Conservation (phyloP, 1,140 invertebrate genomes). For the Drosophila nebulosa region DNA sequence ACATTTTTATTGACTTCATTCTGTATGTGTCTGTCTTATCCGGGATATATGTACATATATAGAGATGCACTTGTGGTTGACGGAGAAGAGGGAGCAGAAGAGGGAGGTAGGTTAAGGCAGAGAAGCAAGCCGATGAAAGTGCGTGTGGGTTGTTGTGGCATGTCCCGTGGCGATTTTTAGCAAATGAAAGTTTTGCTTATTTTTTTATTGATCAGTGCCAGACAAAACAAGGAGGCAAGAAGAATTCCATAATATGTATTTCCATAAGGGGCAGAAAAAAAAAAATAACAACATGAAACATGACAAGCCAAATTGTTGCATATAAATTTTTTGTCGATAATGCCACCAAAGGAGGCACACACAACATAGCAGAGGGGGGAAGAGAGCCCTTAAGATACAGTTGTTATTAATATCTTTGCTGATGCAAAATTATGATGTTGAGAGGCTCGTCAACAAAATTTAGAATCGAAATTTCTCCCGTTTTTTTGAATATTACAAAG, state of each 20-base stretch:
- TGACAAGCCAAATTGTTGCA: constrained; percentile 34
- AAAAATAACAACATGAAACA: background rate
- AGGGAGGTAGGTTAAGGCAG: background rate
- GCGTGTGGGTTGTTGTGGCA: constrained; percentile 58
- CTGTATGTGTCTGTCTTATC: constrained; percentile 16
- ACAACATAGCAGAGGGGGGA: background rate
- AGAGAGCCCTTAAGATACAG: background rate
- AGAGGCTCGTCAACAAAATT: background rate
- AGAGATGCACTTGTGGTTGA: background rate
- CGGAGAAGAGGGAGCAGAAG: too few relatives aligned
- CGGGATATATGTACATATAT: constrained; percentile 24
- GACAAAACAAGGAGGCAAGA: too few relatives aligned
- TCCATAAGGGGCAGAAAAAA: background rate
- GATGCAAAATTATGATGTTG: background rate
- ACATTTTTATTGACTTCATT: constrained; percentile 63
- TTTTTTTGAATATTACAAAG: background rate
- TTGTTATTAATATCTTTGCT: background rate
- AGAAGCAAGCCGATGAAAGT: constrained; percentile 48
- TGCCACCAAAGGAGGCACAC: background rate
- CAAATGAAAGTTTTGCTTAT: constrained; percentile 57
- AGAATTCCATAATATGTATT: constrained; percentile 15
- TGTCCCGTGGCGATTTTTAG: constrained; percentile 49
- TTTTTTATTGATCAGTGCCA: constrained; percentile 45
- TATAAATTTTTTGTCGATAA: constrained; percentile 38
- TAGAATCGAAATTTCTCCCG: background rate